A percentile compares a stretch with the other conserved stretches of the same genome.
These are phyloP conservation scores for Coregonus ussuriensis DNA, from an alignment of 2,797 vertebrate species.

Conservation along the genomic window DNA sequence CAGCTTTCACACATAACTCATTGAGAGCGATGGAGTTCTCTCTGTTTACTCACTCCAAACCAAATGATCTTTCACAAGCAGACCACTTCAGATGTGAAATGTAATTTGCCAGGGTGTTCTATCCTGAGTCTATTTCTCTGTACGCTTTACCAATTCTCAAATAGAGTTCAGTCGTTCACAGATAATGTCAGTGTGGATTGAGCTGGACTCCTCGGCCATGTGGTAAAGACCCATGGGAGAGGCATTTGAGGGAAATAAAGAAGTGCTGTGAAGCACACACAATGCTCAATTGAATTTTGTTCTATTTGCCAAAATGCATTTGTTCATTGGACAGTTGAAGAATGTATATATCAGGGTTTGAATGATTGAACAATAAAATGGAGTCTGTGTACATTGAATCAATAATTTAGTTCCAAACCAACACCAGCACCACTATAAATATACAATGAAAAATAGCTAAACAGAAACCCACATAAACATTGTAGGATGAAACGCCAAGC, in stretches of 20 bases:
- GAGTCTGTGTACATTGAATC: constrained; percentile 13
- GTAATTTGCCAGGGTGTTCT: constrained; percentile 92
- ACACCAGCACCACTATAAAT: neutral
- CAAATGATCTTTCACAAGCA: constrained; percentile 98
- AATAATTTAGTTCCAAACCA: constrained; percentile 21
- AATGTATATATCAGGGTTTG: constrained; percentile 80
- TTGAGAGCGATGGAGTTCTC: constrained; percentile 93
- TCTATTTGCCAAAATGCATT: constrained; percentile 86
- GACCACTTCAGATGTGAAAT: constrained; percentile 98
- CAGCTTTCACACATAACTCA: constrained; percentile 87
- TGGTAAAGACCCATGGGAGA: constrained; percentile 86
- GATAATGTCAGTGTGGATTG: constrained; percentile 93
- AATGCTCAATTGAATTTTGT: constrained; percentile 87
- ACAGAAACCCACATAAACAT: neutral
- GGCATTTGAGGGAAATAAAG: constrained; percentile 86
- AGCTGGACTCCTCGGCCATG: constrained; percentile 80
- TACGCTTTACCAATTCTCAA: constrained; percentile 93
- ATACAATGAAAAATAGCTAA: neutral
- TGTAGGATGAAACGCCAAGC: neutral
- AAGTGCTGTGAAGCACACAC: constrained; percentile 78
- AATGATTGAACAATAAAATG: constrained; percentile 73
- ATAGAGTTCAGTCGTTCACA: constrained; percentile 93
- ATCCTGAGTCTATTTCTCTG: constrained; percentile 89
- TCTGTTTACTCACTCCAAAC: constrained; percentile 97
- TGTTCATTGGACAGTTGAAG: constrained; percentile 83